These are phyloP conservation scores for Rhinoptilus africanus DNA, from an alignment of 2,113 vertebrate species.

Conservation along the genomic window DNA sequence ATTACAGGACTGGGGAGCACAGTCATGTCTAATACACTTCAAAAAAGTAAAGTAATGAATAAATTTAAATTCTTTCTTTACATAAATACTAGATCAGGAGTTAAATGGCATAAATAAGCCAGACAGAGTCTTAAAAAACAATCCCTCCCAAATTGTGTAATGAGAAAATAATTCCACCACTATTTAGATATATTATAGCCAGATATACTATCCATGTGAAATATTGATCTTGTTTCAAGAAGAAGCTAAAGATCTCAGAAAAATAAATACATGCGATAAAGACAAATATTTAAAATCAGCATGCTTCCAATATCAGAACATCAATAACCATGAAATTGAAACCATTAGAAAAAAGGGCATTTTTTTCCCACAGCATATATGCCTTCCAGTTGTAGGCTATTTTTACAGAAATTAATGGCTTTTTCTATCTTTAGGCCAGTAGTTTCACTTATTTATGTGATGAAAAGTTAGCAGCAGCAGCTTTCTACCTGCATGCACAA, in stretches of 20 bases:
- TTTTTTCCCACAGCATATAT: neutral
- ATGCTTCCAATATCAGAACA: neutral
- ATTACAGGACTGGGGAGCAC: neutral
- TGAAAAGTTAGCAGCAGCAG: constrained; percentile 12
- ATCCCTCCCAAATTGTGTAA: neutral
- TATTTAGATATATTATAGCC: neutral
- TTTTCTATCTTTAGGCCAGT: neutral
- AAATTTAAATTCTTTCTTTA: neutral
- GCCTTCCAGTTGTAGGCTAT: neutral
- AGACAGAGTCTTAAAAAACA: neutral
- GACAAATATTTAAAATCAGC: neutral
- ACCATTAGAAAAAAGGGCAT: neutral
- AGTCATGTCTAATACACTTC: neutral
- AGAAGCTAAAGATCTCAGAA: neutral
- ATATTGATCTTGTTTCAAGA: neutral
- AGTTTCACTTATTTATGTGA: constrained; percentile 1
- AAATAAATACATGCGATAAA: neutral
- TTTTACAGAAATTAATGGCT: neutral
- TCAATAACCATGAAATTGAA: neutral
- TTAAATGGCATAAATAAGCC: neutral
- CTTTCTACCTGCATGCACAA: constrained; percentile 1
- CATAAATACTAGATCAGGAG: neutral
- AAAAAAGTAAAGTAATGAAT: neutral
- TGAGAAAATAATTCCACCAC: neutral
- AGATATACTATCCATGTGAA: neutral